phyloP scores from a whole-genome alignment of 2,113 vertebrate species.

The Prunella fulvescens region DNA sequence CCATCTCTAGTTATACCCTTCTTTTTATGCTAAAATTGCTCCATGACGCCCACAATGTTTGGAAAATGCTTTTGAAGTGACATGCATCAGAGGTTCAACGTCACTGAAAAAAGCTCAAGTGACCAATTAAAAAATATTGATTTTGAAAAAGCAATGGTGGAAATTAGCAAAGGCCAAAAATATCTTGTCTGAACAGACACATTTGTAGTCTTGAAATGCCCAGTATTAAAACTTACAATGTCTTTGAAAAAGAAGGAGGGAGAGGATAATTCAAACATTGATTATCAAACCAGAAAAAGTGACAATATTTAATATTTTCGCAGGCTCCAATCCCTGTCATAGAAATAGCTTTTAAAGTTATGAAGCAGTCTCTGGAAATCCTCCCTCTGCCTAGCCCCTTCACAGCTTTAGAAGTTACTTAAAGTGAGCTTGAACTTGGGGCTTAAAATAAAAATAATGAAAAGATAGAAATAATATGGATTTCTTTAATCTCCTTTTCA shows the following conservation, averaged over 20 bases:
- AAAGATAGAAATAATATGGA: neutral
- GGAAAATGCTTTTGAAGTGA: constrained; percentile 60
- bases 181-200: neutral
- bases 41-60: constrained; percentile 59
- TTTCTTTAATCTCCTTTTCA: neutral
- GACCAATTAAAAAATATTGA: constrained; percentile 1
- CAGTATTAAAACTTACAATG: neutral
- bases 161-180: constrained; percentile 17
- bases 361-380: neutral
- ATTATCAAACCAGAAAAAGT: neutral
- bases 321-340: neutral
- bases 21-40: constrained; percentile 70
- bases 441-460: constrained; percentile 4
- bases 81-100: constrained; percentile 45
- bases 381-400: neutral
- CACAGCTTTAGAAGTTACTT: neutral
- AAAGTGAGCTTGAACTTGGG: neutral
- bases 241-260: neutral
- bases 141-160: neutral
- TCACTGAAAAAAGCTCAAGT: constrained; percentile 47
- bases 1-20: constrained; percentile 57
- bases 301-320: neutral
- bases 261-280: neutral
- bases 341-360: neutral
- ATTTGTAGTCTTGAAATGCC: neutral